A percentile compares a stretch with the other conserved stretches of the same genome.
Conservation (phyloP, 2,113 vertebrate genomes). For the Ariopsis seemanni region DNA sequence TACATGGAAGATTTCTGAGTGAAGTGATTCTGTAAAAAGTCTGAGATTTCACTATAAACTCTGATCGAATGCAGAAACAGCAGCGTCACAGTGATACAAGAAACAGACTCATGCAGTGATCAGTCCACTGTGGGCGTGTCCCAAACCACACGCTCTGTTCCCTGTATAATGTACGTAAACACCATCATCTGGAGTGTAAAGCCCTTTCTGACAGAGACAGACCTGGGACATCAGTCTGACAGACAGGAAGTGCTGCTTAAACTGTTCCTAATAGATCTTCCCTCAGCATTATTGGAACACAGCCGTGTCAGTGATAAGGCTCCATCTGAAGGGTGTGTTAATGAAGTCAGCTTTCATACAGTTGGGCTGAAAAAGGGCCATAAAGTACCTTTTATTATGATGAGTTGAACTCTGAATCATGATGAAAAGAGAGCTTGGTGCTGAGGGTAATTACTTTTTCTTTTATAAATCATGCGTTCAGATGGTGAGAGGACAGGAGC, state of each 20-base stretch:
- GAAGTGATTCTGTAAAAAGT: not conserved
- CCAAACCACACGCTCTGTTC: not conserved
- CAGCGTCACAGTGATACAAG: not conserved
- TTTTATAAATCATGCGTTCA: conserved; percentile 1
- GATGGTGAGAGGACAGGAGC: not conserved
- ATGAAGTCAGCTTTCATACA: conserved; percentile 21
- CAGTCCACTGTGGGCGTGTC: not conserved
- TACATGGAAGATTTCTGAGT: not conserved
- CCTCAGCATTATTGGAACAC: not conserved
- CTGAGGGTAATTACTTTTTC: conserved; percentile 20
- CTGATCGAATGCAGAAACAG: not conserved
- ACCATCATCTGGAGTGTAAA: not conserved
- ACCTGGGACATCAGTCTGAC: not conserved
- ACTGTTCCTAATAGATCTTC: conserved; percentile 7
- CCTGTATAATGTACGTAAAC: not conserved
- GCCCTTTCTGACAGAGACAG: not conserved
- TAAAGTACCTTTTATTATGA: conserved; percentile 34
- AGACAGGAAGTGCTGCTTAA: conserved; percentile 14
- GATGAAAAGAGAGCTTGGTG: conserved; percentile 10
- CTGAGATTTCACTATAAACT: not conserved
- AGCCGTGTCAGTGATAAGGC: conserved; percentile 4
- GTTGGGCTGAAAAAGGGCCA: not conserved
- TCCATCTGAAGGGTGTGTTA: conserved; percentile 12
- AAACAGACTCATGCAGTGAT: not conserved
- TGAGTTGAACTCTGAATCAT: conserved; percentile 8